Base-by-base conservation (phyloP, 2,888 invertebrate genomes). In the Papilio gigon region DNA sequence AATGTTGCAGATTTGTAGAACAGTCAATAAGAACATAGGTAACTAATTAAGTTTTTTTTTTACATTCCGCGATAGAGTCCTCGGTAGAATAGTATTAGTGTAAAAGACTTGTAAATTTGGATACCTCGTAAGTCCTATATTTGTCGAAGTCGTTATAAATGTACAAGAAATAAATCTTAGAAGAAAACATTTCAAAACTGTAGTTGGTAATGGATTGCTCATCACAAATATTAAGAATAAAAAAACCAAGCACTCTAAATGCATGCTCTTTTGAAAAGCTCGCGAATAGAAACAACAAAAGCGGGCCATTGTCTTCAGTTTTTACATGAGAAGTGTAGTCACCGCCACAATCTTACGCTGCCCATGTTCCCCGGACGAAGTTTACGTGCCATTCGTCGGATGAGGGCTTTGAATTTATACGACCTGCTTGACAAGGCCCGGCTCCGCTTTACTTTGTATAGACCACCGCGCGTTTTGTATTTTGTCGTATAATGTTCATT, bases 331-430 rank as follows among this genome's bases (percentile, higher is more conserved):
- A 65, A 66, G 44, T 63, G 25, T 63, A 60, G 61, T 65, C 64
- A 61, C 69, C 65, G 60, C 56, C 33, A 27, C 68, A 70, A 72
- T 60, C 71, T 65, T 64, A 68, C 66, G 71, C 62, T 72, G 75
- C 77, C 75, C 73, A 74, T 71, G 75, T 76, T 76, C 75, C 77
- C 75, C 74, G 75, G 75, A 75, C 75, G 75, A 76, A 77, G 76
- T 81, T 82, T 78, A 81, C 80, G 80, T 76, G 77, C 78, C 77
- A 75, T 78, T 78, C 77, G 75, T 73, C 70, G 71, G 62, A 71
- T 72, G 70, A 77, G 72, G 75, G 78, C 80, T 78, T 78, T 84
- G 85, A 86, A 87, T 87, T 81, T 86, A 85, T 87, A 87, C 82
- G 83, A 86, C 85, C 87, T 83, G 81, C 83, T 86, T 86, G 80